A percentile compares a stretch with the other conserved stretches of the same genome.
Conservation (phyloP, 2,113 vertebrate species). For the Scalopus aquaticus region DNA sequence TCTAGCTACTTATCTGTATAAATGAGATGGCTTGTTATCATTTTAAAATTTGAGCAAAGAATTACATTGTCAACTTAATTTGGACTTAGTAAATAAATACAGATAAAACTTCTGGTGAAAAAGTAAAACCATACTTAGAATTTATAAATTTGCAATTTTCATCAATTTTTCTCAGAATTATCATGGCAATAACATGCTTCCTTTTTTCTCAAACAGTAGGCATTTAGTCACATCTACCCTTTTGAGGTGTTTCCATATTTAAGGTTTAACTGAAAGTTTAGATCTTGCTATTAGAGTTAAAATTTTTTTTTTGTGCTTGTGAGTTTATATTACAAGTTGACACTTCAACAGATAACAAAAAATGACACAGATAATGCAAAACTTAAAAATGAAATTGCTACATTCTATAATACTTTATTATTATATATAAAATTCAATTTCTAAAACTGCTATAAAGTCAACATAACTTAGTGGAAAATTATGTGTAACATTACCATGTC, state of each 20-base stretch:
- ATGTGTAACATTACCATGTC: background rate
- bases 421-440: background rate
- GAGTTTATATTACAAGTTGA: background rate
- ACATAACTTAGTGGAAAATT: background rate
- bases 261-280: background rate
- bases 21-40: background rate
- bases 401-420: background rate
- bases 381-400: background rate
- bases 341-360: background rate
- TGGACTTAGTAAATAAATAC: background rate
- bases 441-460: background rate
- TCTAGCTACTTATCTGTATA: background rate
- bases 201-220: background rate
- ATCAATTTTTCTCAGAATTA: background rate
- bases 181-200: background rate
- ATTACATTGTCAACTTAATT: background rate
- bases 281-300: background rate
- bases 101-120: background rate
- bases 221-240: background rate
- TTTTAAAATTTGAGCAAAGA: conserved; percentile 39
- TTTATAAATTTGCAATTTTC: background rate
- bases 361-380: background rate
- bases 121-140: background rate
- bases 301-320: background rate
- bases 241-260: background rate